These are phyloP conservation scores for Amaurobius ferox DNA, from an alignment of 2,888 invertebrate genomes.

Conservation along the genomic window DNA sequence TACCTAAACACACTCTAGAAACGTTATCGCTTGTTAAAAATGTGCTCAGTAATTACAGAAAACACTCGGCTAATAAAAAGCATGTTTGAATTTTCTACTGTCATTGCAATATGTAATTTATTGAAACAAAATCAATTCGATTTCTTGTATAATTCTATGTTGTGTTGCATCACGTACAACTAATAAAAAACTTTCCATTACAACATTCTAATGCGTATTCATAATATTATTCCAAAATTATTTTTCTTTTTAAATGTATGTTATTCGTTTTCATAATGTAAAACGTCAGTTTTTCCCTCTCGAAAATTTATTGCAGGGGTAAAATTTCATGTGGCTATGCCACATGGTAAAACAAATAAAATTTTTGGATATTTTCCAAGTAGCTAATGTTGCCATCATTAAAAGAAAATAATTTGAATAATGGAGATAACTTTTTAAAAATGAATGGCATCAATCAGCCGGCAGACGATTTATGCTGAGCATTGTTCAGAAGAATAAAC, in stretches of 20 bases:
- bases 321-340: not conserved
- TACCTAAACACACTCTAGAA: too few species aligned
- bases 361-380: not conserved
- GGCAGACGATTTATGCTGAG: not conserved
- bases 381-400: not conserved
- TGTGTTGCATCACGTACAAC: not conserved
- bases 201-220: not conserved
- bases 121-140: not conserved
- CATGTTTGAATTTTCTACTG: too few species aligned
- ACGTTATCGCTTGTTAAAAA: too few species aligned
- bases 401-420: constrained; percentile 4
- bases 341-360: not conserved
- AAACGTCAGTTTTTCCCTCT: not conserved
- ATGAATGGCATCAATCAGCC: not conserved
- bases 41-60: too few species aligned
- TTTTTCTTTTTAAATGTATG: not conserved
- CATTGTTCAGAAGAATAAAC: not conserved
- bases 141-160: not conserved
- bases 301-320: not conserved
- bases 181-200: not conserved
- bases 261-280: not conserved
- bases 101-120: too few species aligned
- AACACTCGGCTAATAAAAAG: too few species aligned
- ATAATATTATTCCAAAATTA: not conserved
- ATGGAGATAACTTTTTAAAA: not conserved